Evolutionary conservation across 2,888 invertebrate species (phyloP), one percentile per base, ranked within the genome.

Genomic region (Drosophila robusta): DNA sequence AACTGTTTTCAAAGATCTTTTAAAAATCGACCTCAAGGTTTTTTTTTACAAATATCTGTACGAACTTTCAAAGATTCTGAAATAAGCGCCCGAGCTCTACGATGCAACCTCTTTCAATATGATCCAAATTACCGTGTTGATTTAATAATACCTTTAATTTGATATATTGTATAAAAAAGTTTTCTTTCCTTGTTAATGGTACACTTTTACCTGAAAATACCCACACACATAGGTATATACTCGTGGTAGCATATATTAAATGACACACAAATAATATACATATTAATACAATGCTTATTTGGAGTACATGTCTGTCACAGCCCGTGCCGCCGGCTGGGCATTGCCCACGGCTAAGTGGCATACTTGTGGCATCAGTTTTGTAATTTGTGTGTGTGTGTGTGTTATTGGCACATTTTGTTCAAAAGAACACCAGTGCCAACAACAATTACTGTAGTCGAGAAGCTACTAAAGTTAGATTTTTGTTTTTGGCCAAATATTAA

Each of bases 381-480:
- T 34, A 29, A 29, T 8, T 29, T 29, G 34, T 12, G 4, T 34
- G 34, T 34, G 22, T 44, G 42, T 7, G 42, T 9, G 22, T 12
- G 44, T 34, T 34, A 34, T 34, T 12, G 34, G 11, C 34, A 34
- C 34, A 34, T 34, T 12, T 34, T 34, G 34, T 34, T 34, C 12
- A 34, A 34, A 12, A 11, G 12, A 32, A 34, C 34, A 34, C 12
- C 12, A 34, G 12, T 34, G 11, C 12, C 12, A 16, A 32, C 14
- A 32, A 11, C 29, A 47, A 32, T 4, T 18, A 32, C 18, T 16
- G 3, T 14, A 32, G 2, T 6, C 12, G 8, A 7, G n/a, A 44
- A 29, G n/a, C 22, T 47, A 39, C 38, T 49, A 38, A 29, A 14
- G 29, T 49, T 47, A 16, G 11, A 18, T 24, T 24, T 49, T 36